Evolutionary conservation across 2,113 vertebrate species (phyloP), one percentile per base, ranked within the genome.

Genomic region (crab-eating macaque (Macaca fascicularis)): DNA sequence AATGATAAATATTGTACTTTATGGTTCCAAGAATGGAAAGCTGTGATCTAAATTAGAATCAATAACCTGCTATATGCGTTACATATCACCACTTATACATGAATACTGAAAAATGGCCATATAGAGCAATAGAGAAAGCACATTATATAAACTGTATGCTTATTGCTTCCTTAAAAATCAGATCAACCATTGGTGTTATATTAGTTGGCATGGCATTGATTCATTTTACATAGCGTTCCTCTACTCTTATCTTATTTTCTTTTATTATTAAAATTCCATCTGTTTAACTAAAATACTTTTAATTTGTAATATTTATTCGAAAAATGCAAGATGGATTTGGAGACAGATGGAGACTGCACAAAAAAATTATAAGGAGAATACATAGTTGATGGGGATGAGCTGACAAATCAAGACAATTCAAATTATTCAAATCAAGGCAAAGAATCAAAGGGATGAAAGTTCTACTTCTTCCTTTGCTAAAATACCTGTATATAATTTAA

Each of bases 401-500:
- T 17, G 19, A 67, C 13, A 93, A 96, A 10, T 38, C 32, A 70
- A 74, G 67, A 94, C 10, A 16, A 92, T 48, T 96, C 97, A 95
- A 61, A 94, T 97, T 94, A 97, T 97, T 98, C 82, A 97, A 78
- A 97, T 90, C 45, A 93, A 97, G 59, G 32, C 75, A 97, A 84
- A 25, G 30, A 94, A 86, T 20, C 94, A 94, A 97, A 69, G 1
- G 8, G 45, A 93, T 79, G 55, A 94, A 97, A 95, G 2, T 94
- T 97, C 80, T 94, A 82, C 80, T 92, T 97, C 61, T 96, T 94
- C 75, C 91, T 93, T 96, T 94, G 85, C 87, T 4, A 4, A 94
- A 97, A 93, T 72, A 86, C 55, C 35, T 95, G 69, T 94, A 85
- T 97, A 97, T 98, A 94, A 97, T 96, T 97, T 96, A 93, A 38